These are phyloP conservation scores for Cyprinella venusta DNA, from an alignment of 2,797 vertebrate species.

Conservation along the genomic window DNA sequence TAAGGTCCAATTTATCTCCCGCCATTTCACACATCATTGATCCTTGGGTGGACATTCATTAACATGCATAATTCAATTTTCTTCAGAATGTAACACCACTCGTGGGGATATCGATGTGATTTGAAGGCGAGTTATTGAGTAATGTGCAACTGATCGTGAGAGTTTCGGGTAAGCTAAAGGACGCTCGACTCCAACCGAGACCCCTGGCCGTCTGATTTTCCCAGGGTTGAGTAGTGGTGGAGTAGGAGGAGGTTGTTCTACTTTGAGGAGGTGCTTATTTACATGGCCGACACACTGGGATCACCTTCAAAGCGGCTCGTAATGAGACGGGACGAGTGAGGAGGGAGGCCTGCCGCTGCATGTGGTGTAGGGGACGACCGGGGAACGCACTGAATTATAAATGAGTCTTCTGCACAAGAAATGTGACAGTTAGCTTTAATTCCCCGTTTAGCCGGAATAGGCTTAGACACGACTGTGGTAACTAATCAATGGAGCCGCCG, in stretches of 20 bases:
- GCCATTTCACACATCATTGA: constrained; percentile 65
- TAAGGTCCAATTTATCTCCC: constrained; percentile 42
- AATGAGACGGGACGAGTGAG: constrained; percentile 55
- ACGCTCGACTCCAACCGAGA: background rate
- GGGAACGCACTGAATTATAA: constrained; percentile 73
- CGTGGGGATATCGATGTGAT: constrained; percentile 19
- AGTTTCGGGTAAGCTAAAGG: constrained; percentile 27
- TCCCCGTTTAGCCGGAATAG: constrained; percentile 73
- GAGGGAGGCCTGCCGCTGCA: constrained; percentile 43
- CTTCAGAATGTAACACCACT: constrained; percentile 66
- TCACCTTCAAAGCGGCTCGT: constrained; percentile 64
- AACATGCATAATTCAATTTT: constrained; percentile 79
- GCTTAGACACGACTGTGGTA: constrained; percentile 65
- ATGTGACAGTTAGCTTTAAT: constrained; percentile 80
- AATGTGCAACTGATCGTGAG: constrained; percentile 4
- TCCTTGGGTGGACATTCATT: constrained; percentile 73
- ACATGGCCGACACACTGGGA: constrained; percentile 62
- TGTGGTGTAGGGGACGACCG: constrained; percentile 52
- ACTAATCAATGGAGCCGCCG: constrained; percentile 70
- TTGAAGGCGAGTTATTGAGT: constrained; percentile 12
- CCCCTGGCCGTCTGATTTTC: constrained; percentile 34
- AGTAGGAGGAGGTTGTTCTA: constrained; percentile 48
- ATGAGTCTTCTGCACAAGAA: constrained; percentile 73
- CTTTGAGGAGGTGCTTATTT: constrained; percentile 66
- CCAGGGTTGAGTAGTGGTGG: constrained; percentile 29